phyloP scores from a whole-genome alignment of 2,888 invertebrate genomes.

The Lomographa bimaculata region DNA sequence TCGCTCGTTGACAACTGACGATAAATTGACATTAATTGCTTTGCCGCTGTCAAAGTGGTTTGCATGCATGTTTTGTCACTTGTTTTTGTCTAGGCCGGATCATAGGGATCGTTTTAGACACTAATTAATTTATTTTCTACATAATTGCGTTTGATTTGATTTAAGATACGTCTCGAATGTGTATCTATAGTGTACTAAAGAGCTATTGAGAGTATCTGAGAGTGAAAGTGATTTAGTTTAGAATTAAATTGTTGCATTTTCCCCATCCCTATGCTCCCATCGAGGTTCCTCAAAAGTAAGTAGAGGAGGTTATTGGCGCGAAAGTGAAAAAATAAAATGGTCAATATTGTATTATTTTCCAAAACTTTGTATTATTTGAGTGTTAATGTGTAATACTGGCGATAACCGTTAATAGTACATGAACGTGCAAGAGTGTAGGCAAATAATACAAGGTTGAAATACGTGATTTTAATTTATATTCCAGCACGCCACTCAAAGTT shows the following conservation, averaged over 20 bases:
- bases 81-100: slow-evolving; percentile 41
- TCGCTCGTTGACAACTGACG: slow-evolving; percentile 67
- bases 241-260: slow-evolving; percentile 3
- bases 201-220: slow-evolving; percentile 5
- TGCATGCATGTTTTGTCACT: slow-evolving; percentile 46
- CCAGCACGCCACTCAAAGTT: too few species aligned
- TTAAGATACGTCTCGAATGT: slow-evolving; percentile 34
- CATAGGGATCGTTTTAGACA: slow-evolving; percentile 50
- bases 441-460: too few species aligned
- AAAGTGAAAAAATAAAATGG: too few species aligned
- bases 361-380: too few species aligned
- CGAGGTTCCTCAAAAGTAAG: too few species aligned
- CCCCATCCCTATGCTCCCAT: slow-evolving; percentile 30
- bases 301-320: too few species aligned
- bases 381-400: too few species aligned
- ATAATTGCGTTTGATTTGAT: slow-evolving; percentile 64
- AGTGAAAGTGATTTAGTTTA: slow-evolving; percentile 3
- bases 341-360: too few species aligned
- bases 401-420: too few species aligned
- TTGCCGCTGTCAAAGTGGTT: slow-evolving; percentile 55
- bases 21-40: slow-evolving; percentile 79
- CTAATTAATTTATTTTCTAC: slow-evolving; percentile 65
- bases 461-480: too few species aligned
- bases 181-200: slow-evolving; percentile 14
- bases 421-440: too few species aligned